Evolutionary conservation across 2,113 vertebrate genomes (phyloP), one percentile per base, ranked within the genome.

Genomic region (Tupaia tana): DNA sequence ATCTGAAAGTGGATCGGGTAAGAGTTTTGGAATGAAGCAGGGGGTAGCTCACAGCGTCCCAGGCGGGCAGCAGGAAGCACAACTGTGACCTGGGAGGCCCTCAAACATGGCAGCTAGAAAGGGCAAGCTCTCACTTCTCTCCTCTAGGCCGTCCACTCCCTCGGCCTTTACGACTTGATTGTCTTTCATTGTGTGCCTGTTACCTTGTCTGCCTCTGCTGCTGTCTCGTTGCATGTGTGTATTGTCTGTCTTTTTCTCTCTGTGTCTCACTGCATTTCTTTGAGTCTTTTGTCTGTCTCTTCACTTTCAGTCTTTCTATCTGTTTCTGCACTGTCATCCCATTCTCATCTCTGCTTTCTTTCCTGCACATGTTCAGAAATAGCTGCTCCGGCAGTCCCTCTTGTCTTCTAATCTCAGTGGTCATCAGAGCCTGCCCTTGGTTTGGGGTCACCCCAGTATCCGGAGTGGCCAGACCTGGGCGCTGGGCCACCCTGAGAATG

Each of bases 91-190:
- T 31, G 25, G 66, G 66, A 66, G 58, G 58, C 31, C 19, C 52
- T 74, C 27, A 11, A 5, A 25, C 1, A 8, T 0, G 2, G 61
- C 24, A 25, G 63, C 15, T 27, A 69, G 77, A 29, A 54, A 43
- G 27, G 1, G 3, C 24, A 24, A 20, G 75, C 20, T 31, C 2
- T 70, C 4, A 34, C 6, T 15, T 14, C 14, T 7, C 15, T 56
- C 61, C 2, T 13, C 15, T 20, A 18, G 56, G 6, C 10, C 0
- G 0, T 27, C 73, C 3, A 10, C 43, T 16, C 25, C 0, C 0
- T 4, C 0, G 1, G 31, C 25, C 67, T 56, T 11, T 10, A 1
- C 27, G 0, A 29, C 78, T 67, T 63, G 8, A 24, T 22, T 84
- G 31, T 64, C 66, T 79, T 11, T 85, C 63, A 83, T 20, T 78